Conservation (phyloP, 1,140 invertebrate genomes). For the Brachionus manjavacas region DNA sequence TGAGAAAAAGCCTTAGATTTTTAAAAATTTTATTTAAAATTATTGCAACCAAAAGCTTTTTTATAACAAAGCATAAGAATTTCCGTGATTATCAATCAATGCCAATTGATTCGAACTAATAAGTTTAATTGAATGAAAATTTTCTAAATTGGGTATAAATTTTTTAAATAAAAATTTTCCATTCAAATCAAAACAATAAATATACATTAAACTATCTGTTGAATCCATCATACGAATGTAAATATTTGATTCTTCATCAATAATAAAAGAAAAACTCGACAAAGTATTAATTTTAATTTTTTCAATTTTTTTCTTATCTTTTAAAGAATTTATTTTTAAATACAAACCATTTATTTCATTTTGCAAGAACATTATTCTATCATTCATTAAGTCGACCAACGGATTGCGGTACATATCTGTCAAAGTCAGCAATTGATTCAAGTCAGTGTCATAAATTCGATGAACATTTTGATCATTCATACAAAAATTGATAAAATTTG, state of each 20-base stretch:
- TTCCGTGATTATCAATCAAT: neutral
- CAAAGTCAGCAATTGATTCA: neutral
- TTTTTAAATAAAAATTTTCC: slow-evolving; percentile 9
- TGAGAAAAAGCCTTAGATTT: neutral
- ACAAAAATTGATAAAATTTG: neutral
- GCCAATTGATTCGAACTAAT: neutral
- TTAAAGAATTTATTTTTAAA: neutral
- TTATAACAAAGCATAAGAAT: slow-evolving; percentile 13
- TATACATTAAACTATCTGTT: neutral
- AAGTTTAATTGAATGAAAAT: slow-evolving; percentile 2
- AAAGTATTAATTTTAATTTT: neutral
- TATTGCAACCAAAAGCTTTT: no score
- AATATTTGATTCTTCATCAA: neutral
- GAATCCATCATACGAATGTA: neutral
- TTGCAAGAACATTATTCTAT: neutral
- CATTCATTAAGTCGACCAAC: neutral
- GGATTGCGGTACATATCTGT: neutral
- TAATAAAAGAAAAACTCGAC: neutral
- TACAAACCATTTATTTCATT: neutral
- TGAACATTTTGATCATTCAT: neutral
- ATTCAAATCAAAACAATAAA: slow-evolving; percentile 9
- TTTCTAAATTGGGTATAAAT: neutral
- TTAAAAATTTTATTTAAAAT: no score
- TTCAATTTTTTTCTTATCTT: neutral
- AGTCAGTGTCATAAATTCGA: neutral